Conservation (phyloP, 2,113 vertebrate genomes). For the Ochotona princeps region DNA sequence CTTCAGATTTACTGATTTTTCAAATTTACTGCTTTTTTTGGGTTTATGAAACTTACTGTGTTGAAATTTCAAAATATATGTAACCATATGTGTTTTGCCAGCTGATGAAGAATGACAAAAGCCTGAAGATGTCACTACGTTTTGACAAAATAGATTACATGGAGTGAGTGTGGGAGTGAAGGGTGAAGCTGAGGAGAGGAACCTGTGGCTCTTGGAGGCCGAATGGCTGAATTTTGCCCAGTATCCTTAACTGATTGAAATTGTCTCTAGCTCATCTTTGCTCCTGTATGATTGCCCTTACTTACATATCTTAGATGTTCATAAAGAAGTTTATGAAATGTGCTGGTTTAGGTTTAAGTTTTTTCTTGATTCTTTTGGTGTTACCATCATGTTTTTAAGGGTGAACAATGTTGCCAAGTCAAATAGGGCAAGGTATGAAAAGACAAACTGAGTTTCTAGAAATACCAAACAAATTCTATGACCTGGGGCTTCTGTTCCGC, state of each 20-base stretch:
- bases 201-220: neutral
- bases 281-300: neutral
- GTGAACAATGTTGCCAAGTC: neutral
- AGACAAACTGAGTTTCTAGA: slow-evolving; percentile 25
- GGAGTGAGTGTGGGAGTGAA: neutral
- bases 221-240: neutral
- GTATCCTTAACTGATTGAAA: neutral
- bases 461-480: neutral
- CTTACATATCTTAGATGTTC: neutral
- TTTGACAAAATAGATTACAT: neutral
- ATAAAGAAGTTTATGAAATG: neutral
- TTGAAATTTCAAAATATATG: slow-evolving; percentile 12
- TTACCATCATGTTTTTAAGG: neutral
- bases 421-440: neutral
- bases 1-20: slow-evolving; percentile 16
- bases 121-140: neutral
- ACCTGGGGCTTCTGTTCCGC: neutral
- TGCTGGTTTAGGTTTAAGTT: slow-evolving; percentile 7
- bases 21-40: slow-evolving; percentile 4
- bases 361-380: neutral
- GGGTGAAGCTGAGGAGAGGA: neutral
- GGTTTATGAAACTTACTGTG: neutral
- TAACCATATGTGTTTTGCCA: neutral
- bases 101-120: neutral
- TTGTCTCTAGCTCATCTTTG: neutral